These are phyloP conservation scores for Accipiter cooperii DNA, from an alignment of 2,113 vertebrate species.

Conservation along the genomic window DNA sequence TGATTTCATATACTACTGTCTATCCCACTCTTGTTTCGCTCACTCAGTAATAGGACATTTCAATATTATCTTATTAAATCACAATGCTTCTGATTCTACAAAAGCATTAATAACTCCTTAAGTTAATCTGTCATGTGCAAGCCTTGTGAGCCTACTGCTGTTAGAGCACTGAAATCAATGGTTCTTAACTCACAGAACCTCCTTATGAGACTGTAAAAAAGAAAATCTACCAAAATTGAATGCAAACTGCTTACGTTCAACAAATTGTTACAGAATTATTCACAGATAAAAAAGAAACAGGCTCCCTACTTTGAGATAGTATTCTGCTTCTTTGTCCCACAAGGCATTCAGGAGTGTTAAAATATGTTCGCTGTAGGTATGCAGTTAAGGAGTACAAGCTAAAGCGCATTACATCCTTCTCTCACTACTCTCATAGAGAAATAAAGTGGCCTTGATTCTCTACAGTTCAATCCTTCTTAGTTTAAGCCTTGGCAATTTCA, in stretches of 20 bases:
- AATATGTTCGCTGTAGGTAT: not conserved
- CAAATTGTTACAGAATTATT: not conserved
- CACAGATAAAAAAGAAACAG: not conserved
- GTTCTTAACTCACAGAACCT: not conserved
- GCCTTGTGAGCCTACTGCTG: not conserved
- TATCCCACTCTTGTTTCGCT: not conserved
- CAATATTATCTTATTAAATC: not conserved
- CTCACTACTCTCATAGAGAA: not conserved
- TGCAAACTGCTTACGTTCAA: not conserved
- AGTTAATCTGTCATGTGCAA: not conserved
- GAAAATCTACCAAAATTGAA: not conserved
- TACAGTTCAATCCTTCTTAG: slow-evolving; percentile 36
- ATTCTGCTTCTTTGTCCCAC: not conserved
- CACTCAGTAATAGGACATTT: not conserved
- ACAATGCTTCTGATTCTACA: not conserved
- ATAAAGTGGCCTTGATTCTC: slow-evolving; percentile 31
- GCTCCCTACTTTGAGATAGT: not conserved
- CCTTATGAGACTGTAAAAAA: not conserved
- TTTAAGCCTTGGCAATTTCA: slow-evolving; percentile 41
- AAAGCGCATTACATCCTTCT: not conserved
- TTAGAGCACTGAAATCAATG: not conserved
- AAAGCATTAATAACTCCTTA: not conserved
- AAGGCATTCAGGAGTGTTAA: not conserved
- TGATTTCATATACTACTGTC: not conserved
- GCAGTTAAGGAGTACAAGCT: not conserved